Percentiles rank a stretch among this genome's conserved stretches.
These are phyloP conservation scores for Lithophane leautieri DNA, from an alignment of 2,888 invertebrate species.

Conservation along the genomic window DNA sequence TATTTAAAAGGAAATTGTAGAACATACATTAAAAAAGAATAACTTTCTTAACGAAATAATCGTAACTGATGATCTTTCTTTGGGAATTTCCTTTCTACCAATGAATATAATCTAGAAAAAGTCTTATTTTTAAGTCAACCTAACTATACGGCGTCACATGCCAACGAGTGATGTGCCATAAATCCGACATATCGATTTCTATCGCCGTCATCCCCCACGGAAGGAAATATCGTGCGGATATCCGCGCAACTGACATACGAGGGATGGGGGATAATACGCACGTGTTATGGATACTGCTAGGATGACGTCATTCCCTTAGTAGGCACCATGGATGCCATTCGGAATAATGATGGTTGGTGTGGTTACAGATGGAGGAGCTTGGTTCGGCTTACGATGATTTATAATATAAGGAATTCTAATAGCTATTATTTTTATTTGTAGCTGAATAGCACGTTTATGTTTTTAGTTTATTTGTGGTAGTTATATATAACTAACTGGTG, in stretches of 20 bases:
- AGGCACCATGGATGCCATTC: constrained; percentile 22
- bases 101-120: constrained; percentile 1
- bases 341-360: constrained; percentile 19
- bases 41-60: not conserved
- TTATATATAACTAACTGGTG: too few relatives aligned
- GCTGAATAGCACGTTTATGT: not conserved
- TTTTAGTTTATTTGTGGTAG: not conserved
- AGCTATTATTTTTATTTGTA: not conserved
- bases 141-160: not conserved
- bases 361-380: constrained; percentile 1
- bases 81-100: not conserved
- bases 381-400: not conserved
- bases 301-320: constrained; percentile 48
- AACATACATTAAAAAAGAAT: not conserved
- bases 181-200: constrained; percentile 55
- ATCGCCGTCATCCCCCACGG: constrained; percentile 59
- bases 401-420: not conserved
- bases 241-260: constrained; percentile 65
- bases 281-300: constrained; percentile 44
- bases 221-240: constrained; percentile 70
- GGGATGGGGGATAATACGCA: constrained; percentile 53
- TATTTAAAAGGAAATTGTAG: not conserved
- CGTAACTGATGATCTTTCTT: not conserved
- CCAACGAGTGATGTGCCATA: constrained; percentile 55
- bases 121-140: not conserved